phyloP scores from a whole-genome alignment of 92 coral and sea anemone species.

The Porites lobata region DNA sequence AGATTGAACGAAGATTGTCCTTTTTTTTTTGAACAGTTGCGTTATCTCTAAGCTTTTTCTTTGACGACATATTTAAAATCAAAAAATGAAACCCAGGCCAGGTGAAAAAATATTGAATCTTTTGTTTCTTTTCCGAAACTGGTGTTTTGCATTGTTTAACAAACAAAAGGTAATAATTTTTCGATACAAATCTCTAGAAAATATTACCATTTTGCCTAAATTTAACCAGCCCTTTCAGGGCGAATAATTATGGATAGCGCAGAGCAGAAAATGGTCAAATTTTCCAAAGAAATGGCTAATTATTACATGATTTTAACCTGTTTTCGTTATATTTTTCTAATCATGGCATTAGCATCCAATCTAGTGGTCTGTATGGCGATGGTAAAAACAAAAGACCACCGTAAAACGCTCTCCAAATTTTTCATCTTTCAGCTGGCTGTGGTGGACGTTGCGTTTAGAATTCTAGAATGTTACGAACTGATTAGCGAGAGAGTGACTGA shows the following conservation, averaged over 20 bases:
- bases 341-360: conserved; percentile 53
- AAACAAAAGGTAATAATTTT: no score
- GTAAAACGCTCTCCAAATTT: conserved; percentile 33
- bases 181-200: no score
- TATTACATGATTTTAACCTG: neutral
- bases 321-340: conserved; percentile 12
- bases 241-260: neutral
- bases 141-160: no score
- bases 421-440: conserved; percentile 60
- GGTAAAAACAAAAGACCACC: conserved; percentile 30
- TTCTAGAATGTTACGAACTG: conserved; percentile 28
- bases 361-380: conserved; percentile 69
- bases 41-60: no score
- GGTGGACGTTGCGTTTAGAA: conserved; percentile 47
- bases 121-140: no score
- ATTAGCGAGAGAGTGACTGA: neutral
- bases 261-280: neutral
- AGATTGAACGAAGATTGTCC: no score
- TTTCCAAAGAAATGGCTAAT: neutral
- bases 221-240: neutral
- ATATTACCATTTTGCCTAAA: no score
- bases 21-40: no score
- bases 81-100: no score
- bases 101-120: no score
- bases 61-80: no score